Percentiles rank a stretch among this genome's conserved stretches.
phyloP scores from a whole-genome alignment of 2,113 vertebrate species.

The Dunckerocampus dactyliophorus region DNA sequence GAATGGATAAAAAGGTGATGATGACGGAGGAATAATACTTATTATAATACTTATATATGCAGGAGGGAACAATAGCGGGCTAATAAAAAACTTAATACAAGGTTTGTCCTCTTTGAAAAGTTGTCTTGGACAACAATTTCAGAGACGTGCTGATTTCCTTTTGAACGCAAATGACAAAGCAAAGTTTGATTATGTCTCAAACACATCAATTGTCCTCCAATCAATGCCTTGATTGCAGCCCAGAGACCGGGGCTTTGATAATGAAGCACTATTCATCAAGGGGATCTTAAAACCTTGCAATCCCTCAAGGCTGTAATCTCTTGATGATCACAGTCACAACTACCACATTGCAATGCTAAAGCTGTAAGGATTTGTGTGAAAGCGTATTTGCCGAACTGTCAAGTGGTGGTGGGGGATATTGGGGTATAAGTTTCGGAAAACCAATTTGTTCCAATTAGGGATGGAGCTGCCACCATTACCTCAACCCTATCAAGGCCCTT shows the following conservation, averaged over 20 bases:
- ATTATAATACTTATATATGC: neutral
- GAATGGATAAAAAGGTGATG: no score
- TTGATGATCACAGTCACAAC: conserved; percentile 16
- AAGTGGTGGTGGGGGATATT: neutral
- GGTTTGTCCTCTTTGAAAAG: neutral
- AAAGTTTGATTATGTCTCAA: conserved; percentile 60
- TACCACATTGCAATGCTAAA: neutral
- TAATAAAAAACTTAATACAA: neutral
- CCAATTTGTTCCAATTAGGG: no score
- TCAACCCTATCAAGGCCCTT: no score
- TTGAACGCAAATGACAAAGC: conserved; percentile 51
- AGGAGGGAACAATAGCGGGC: no score
- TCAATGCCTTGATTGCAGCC: conserved; percentile 63
- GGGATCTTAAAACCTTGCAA: conserved; percentile 47
- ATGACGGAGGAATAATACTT: no score
- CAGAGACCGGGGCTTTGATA: conserved; percentile 47
- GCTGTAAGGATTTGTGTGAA: neutral
- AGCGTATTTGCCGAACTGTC: conserved; percentile 12
- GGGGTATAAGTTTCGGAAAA: no score
- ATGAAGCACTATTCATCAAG: conserved; percentile 51
- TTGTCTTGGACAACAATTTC: neutral
- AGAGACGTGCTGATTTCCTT: conserved; percentile 42
- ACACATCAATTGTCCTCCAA: conserved; percentile 61
- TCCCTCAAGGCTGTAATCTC: conserved; percentile 13
- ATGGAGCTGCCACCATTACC: no score